Evolutionary conservation across 2,797 vertebrate species (phyloP), one percentile per base, ranked within the genome.

Genomic region (Eospalax fontanierii): DNA sequence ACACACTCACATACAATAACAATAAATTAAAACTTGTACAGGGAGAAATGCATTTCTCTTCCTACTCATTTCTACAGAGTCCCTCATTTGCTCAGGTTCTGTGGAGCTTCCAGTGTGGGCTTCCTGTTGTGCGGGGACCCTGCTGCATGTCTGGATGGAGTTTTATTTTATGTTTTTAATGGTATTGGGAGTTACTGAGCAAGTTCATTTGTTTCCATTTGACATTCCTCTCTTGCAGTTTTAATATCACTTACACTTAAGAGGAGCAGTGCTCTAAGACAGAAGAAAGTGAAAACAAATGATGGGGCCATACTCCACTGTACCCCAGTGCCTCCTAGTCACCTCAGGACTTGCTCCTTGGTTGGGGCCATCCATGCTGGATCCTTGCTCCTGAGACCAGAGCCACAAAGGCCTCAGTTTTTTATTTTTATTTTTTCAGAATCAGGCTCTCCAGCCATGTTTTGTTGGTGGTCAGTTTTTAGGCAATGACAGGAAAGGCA

Each of bases 311-410:
- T 65, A 21, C 7, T n/a, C n/a, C n/a, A n/a, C n/a, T n/a, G n/a
- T n/a, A 26, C 0, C 1, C 0, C 3, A 38, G 5, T 19, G 30
- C 12, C 9, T 12, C 12, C 26, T 12, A 19, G 1, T 18, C 28
- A 86, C n/a, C 1, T 21, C 2, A 75, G 15, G 46, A 21, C 24
- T 86, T 74, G 2, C 6, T 86, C 12, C 4, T 4, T 71, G 4
- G 0, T 10, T n/a, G 14, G 28, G 16, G 8, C 75, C 2, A 0
- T 11, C 7, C n/a, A n/a, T n/a, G n/a, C 24, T 38, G 18, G 16
- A 28, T 28, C 40, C 10, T n/a, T 68, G 30, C 10, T 24, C 4
- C 9, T 24, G 5, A 4, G 24, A 18, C n/a, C 59, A 40, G 4
- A n/a, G 18, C 7, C 12, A 79, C 2, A 0, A 63, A 38, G 24